Percentiles rank a stretch among this genome's conserved stretches.
Evolutionary conservation across 2,888 invertebrate genomes (phyloP).

Genomic region (Phalera bucephala): DNA sequence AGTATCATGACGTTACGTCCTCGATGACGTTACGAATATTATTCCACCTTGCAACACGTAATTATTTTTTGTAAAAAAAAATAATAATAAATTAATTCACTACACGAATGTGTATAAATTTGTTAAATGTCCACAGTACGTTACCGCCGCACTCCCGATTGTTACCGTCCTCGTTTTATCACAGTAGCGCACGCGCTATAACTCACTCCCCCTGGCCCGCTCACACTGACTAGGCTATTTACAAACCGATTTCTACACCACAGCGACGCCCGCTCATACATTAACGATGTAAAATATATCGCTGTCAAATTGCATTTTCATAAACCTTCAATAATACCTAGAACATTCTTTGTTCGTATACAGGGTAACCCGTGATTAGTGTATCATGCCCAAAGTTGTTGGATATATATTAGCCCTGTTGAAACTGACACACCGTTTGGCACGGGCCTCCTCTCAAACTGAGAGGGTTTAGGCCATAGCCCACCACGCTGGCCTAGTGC

Average conservation of each 20-base stretch:
- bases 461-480: too few species aligned
- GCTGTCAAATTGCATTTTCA: not conserved
- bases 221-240: constrained; percentile 68
- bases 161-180: constrained; percentile 47
- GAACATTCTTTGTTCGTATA: too few species aligned
- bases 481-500: too few species aligned
- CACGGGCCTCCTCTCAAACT: too few species aligned
- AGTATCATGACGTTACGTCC: too few species aligned
- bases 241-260: constrained; percentile 31
- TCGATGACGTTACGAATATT: too few species aligned
- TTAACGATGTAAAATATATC: not conserved
- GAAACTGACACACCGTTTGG: too few species aligned
- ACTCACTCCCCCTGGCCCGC: constrained; percentile 36
- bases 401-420: too few species aligned
- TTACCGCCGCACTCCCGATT: constrained; percentile 16
- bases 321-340: not conserved
- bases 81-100: constrained; percentile 53
- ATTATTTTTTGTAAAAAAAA: constrained; percentile 8
- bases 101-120: constrained; percentile 47
- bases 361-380: too few species aligned
- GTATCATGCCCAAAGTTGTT: too few species aligned
- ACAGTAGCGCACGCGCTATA: constrained; percentile 58
- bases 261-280: constrained; percentile 11
- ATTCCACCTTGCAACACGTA: too few species aligned
- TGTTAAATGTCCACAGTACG: constrained; percentile 44